Evolutionary conservation across 35 echinoderm and acorn worm genomes (phyloP), one percentile per base, ranked within the genome.

Genomic region (Ptychodera flava): DNA sequence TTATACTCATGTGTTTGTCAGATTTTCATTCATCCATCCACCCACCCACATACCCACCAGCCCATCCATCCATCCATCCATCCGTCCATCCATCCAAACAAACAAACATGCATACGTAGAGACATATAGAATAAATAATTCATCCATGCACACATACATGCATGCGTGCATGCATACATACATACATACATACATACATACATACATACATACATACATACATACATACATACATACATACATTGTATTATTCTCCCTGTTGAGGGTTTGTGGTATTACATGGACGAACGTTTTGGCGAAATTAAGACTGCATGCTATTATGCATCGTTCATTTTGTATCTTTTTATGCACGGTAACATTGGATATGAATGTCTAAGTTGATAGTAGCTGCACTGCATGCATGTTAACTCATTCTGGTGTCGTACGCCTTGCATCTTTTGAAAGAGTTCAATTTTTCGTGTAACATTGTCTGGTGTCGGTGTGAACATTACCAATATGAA

Each of bases 141-240:
- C 45, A 64, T 64, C 6, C 45, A 64, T 64, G 22, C 45, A 64
- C 22, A 64, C 45, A 64, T 64, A 64, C 45, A 64, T 64, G 22
- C 45, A 64, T 64, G 22, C 45, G 22, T 64, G 22, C 45, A 64
- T 64, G 22, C 45, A 64, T 64, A 64, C 45, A 64, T 64, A 64
- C 45, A 64, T 64, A 64, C 45, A 64, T 64, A 64, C 45, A 64
- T 64, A 64, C 45, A 64, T 64, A 64, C 45, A 64, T 64, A 64
- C 45, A 64, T 64, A 64, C 45, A 64, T 64, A 22, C 45, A 64
- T 64, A 22, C 45, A 64, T 64, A 22, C 45, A 64, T 64, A 22
- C 45, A 64, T 64, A 22, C 45, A 64, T 64, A 64, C 45, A 64
- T 64, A 64, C 45, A 64, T 64, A 64, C 45, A 64, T 64, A 64